Conservation (phyloP, 2,113 vertebrate species). For the Bubo bubo region DNA sequence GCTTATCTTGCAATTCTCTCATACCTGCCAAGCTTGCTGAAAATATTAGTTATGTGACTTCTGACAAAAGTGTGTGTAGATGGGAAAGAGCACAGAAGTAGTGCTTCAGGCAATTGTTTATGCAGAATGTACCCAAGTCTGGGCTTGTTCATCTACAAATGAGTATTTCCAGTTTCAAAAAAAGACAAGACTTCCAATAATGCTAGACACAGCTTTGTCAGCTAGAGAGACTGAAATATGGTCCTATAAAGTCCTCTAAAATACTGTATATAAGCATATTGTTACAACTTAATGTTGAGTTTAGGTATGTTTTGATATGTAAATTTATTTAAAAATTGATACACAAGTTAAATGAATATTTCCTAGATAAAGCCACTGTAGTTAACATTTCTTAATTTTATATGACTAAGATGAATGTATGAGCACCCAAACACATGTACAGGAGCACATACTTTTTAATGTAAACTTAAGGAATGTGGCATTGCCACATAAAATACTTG, state of each 20-base stretch:
- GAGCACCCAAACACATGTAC: background rate
- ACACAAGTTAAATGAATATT: background rate
- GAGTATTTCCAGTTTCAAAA: background rate
- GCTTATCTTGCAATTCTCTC: background rate
- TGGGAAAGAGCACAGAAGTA: background rate
- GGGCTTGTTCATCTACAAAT: background rate
- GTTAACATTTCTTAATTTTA: background rate
- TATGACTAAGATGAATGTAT: background rate
- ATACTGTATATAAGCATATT: background rate
- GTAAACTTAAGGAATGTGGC: background rate
- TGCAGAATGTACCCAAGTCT: background rate
- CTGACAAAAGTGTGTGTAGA: background rate
- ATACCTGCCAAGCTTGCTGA: background rate
- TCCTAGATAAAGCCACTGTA: background rate
- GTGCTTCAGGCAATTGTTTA: background rate
- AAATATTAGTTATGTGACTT: background rate
- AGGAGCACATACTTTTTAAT: background rate
- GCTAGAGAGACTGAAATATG: background rate
- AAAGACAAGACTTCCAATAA: background rate
- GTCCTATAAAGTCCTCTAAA: background rate
- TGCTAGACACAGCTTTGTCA: background rate
- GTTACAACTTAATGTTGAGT: background rate
- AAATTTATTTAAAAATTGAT: background rate
- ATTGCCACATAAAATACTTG: background rate
- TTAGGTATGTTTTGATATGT: background rate